phyloP scores from a whole-genome alignment of 30 jellyfish, hydroid and myxozoan species.

The Cassiopea xamachana region DNA sequence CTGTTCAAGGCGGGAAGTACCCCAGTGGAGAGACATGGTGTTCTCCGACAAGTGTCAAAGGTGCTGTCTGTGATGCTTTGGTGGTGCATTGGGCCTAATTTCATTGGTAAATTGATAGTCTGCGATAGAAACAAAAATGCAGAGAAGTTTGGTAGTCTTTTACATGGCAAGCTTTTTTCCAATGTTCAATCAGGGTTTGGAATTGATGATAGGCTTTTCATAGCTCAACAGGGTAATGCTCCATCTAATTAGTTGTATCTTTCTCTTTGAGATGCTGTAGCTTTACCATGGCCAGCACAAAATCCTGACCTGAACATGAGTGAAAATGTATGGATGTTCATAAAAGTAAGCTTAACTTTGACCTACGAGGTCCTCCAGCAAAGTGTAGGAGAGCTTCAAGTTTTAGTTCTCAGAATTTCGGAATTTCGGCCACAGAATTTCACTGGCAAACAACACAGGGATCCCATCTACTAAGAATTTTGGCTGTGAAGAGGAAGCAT shows the following conservation, averaged over 20 bases:
- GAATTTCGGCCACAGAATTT: not conserved
- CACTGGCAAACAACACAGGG: not conserved
- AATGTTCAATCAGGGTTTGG: slow-evolving; percentile 13
- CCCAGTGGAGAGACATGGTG: slow-evolving; percentile 21
- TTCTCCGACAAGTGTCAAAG: slow-evolving; percentile 33
- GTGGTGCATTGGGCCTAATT: slow-evolving; percentile 69
- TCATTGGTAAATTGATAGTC: slow-evolving; percentile 19
- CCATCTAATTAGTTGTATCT: not conserved
- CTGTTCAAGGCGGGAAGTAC: slow-evolving; percentile 2
- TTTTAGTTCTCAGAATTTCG: not conserved
- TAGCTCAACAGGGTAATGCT: slow-evolving; percentile 55
- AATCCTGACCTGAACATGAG: slow-evolving; percentile 44
- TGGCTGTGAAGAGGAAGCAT: not conserved
- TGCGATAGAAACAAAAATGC: slow-evolving; percentile 11
- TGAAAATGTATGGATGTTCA: slow-evolving; percentile 25
- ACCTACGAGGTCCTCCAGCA: slow-evolving; percentile 13
- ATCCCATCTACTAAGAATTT: slow-evolving; percentile 20
- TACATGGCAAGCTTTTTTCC: slow-evolving; percentile 1
- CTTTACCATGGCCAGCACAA: slow-evolving; percentile 40
- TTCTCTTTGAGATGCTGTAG: not conserved
- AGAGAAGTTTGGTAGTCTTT: not conserved
- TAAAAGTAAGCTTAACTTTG: not conserved
- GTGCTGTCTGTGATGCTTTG: slow-evolving; percentile 38
- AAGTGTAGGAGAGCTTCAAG: not conserved
- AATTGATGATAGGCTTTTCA: slow-evolving; percentile 3